These are phyloP conservation scores for Acheta domesticus DNA, from an alignment of 2,888 invertebrate genomes.

Conservation along the genomic window DNA sequence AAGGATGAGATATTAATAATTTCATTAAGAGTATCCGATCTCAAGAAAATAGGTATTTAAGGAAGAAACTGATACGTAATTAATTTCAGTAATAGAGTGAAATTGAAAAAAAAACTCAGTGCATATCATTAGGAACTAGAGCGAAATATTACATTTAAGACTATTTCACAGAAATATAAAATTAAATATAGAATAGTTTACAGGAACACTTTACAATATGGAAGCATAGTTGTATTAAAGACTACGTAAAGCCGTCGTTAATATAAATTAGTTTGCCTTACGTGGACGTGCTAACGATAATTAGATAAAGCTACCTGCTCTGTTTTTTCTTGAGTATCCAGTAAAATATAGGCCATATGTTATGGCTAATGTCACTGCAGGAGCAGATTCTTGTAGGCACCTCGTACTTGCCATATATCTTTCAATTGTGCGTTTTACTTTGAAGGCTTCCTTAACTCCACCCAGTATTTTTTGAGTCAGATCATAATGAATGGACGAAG, in stretches of 20 bases:
- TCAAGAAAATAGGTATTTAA: too few species aligned
- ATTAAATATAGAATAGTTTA: too few species aligned
- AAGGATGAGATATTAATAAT: too few species aligned
- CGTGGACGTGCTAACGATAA: background rate
- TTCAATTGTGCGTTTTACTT: background rate
- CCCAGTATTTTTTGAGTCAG: background rate
- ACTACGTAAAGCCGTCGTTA: background rate
- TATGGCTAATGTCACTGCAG: background rate
- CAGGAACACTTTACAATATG: too few species aligned
- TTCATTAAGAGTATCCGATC: too few species aligned
- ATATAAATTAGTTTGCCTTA: background rate
- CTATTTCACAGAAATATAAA: too few species aligned
- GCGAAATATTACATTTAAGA: too few species aligned
- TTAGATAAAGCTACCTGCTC: background rate
- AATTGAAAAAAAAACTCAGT: too few species aligned
- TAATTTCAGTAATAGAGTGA: too few species aligned
- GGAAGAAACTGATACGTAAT: too few species aligned
- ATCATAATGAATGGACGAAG: background rate
- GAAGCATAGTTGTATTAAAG: background rate
- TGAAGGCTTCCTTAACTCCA: background rate
- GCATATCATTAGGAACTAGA: too few species aligned
- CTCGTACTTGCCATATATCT: background rate
- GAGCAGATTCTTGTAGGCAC: background rate
- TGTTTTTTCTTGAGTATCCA: background rate
- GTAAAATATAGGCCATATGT: slow-evolving; percentile 4